phyloP scores from a whole-genome alignment of 64 coral and sea anemone genomes.

The Astreopora myriophthalma region DNA sequence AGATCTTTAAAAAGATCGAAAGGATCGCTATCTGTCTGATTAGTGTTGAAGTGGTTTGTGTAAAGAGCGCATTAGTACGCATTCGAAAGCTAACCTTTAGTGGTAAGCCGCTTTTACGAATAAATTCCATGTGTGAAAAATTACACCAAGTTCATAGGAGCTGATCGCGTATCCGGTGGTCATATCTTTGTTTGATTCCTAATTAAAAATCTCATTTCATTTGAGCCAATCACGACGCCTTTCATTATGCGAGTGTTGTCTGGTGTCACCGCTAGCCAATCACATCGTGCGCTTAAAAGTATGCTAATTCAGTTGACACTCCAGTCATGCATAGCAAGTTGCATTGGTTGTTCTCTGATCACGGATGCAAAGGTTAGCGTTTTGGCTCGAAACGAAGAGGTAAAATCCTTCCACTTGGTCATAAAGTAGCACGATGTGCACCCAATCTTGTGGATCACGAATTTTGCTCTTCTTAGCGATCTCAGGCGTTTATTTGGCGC shows the following conservation, averaged over 20 bases:
- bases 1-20: not conserved
- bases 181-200: not conserved
- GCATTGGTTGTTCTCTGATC: not conserved
- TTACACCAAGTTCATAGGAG: conserved; percentile 18
- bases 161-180: conserved; percentile 10
- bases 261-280: conserved; percentile 36
- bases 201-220: not conserved
- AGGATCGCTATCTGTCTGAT: not conserved
- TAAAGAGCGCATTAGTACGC: not conserved
- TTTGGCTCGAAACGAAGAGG: not conserved
- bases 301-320: conserved; percentile 72
- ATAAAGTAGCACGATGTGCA: not conserved
- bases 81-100: not conserved
- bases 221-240: conserved; percentile 70
- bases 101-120: not conserved
- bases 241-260: not conserved
- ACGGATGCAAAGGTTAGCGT: not conserved
- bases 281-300: not conserved
- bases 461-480: conserved; percentile 54
- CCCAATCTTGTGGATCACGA: not conserved
- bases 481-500: conserved; percentile 66
- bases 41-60: not conserved
- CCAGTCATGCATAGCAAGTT: conserved; percentile 3
- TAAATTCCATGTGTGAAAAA: conserved; percentile 22
- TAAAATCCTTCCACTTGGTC: not conserved